Percentiles rank a stretch among this genome's conserved stretches.
Conservation (phyloP, 2,888 invertebrate genomes). For the Dexiosoma caninum region DNA sequence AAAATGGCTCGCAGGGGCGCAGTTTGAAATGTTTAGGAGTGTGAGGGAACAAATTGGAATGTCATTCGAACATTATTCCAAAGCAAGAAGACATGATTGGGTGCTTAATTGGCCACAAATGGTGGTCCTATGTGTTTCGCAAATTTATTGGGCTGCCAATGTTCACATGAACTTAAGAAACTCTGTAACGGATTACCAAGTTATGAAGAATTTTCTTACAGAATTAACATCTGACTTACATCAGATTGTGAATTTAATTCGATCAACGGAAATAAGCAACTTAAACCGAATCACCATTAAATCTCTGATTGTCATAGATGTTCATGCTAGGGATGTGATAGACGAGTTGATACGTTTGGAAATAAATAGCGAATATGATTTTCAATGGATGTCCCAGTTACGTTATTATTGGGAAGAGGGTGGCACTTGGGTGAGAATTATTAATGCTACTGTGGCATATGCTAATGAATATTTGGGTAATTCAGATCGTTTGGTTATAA, state of each 20-base stretch:
- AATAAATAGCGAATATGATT: slow-evolving; percentile 81
- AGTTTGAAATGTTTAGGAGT: slow-evolving; percentile 81
- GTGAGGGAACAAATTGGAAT: slow-evolving; percentile 78
- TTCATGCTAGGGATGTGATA: slow-evolving; percentile 85
- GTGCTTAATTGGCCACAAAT: slow-evolving; percentile 82
- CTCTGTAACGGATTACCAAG: slow-evolving; percentile 73
- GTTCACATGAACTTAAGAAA: slow-evolving; percentile 80
- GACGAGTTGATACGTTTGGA: slow-evolving; percentile 79
- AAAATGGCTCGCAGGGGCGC: slow-evolving; percentile 83
- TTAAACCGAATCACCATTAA: slow-evolving; percentile 83
- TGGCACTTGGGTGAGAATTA: slow-evolving; percentile 81
- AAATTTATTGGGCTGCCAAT: slow-evolving; percentile 83
- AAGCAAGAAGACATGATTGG: slow-evolving; percentile 79
- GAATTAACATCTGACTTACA: slow-evolving; percentile 79
- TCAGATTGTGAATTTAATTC: slow-evolving; percentile 80
- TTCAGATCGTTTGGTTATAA: slow-evolving; percentile 81
- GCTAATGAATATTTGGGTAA: slow-evolving; percentile 88
- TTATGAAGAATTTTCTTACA: slow-evolving; percentile 78
- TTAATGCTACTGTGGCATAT: slow-evolving; percentile 83
- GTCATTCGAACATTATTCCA: slow-evolving; percentile 77
- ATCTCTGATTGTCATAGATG: slow-evolving; percentile 84
- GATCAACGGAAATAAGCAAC: slow-evolving; percentile 80
- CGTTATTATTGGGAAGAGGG: slow-evolving; percentile 84
- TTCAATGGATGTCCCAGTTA: slow-evolving; percentile 85
- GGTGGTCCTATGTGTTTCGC: slow-evolving; percentile 81